phyloP scores from a whole-genome alignment of 92 coral and sea anemone genomes.

The Plumapathes pennacea region DNA sequence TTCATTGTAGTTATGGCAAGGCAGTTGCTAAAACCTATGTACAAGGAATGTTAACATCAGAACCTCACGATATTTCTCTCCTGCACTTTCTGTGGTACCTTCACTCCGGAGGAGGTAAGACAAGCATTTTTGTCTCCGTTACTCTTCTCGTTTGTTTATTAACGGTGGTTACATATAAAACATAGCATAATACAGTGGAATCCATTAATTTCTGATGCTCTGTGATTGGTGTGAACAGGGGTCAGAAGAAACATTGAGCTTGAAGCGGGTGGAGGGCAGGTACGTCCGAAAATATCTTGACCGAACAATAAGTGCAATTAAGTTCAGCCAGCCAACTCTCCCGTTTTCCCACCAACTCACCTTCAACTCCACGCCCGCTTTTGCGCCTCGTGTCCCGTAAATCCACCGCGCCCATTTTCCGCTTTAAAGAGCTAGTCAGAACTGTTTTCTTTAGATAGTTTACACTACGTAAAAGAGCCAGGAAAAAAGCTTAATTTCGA shows the following conservation, averaged over 20 bases:
- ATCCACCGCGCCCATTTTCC: no score
- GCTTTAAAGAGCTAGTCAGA: no score
- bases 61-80: conserved; percentile 67
- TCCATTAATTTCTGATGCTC: no score
- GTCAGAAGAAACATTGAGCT: conserved; percentile 37
- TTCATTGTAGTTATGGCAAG: conserved; percentile 24
- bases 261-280: conserved; percentile 47
- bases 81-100: conserved; percentile 77
- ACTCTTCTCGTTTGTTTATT: background rate
- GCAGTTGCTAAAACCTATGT: conserved; percentile 42
- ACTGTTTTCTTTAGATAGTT: no score
- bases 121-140: background rate
- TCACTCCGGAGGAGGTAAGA: conserved; percentile 70
- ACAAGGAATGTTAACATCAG: conserved; percentile 66
- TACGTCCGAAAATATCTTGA: background rate
- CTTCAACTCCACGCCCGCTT: no score
- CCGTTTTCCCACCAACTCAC: no score
- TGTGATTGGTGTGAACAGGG: conserved; percentile 5
- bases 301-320: background rate
- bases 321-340: no score
- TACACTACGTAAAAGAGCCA: no score
- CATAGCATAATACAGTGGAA: no score
- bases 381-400: no score
- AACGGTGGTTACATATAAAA: background rate
- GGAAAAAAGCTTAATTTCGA: no score